phyloP scores from a whole-genome alignment of 2,113 vertebrate species.

The Corythaixoides concolor region DNA sequence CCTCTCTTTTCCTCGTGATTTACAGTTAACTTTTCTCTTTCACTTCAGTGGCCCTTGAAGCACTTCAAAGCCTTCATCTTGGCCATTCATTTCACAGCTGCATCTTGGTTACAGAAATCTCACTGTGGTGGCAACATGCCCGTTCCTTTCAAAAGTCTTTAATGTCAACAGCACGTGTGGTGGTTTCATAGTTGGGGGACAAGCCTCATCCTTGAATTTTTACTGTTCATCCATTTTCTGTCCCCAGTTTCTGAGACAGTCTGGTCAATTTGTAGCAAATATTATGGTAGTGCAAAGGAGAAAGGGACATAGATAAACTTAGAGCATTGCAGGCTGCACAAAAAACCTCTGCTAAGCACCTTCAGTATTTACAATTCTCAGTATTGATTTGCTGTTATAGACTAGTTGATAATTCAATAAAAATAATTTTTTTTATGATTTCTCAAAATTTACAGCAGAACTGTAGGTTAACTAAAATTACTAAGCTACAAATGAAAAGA shows the following conservation, averaged over 20 bases:
- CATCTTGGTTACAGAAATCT: background rate
- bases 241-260: background rate
- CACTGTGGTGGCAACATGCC: background rate
- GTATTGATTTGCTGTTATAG: background rate
- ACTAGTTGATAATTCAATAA: background rate
- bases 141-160: background rate
- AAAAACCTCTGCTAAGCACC: background rate
- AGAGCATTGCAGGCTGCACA: background rate
- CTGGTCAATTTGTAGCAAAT: background rate
- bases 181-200: background rate
- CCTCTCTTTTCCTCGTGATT: background rate
- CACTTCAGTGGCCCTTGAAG: background rate
- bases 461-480: background rate
- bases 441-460: background rate
- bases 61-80: background rate
- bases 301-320: background rate
- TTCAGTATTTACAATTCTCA: background rate
- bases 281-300: background rate
- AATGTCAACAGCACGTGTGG: background rate
- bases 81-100: background rate
- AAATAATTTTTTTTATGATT: background rate
- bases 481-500: background rate
- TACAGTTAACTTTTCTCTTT: constrained; percentile 24
- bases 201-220: background rate
- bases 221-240: background rate